Conservation (phyloP, 2,113 vertebrate genomes). For the Oreochromis aureus region DNA sequence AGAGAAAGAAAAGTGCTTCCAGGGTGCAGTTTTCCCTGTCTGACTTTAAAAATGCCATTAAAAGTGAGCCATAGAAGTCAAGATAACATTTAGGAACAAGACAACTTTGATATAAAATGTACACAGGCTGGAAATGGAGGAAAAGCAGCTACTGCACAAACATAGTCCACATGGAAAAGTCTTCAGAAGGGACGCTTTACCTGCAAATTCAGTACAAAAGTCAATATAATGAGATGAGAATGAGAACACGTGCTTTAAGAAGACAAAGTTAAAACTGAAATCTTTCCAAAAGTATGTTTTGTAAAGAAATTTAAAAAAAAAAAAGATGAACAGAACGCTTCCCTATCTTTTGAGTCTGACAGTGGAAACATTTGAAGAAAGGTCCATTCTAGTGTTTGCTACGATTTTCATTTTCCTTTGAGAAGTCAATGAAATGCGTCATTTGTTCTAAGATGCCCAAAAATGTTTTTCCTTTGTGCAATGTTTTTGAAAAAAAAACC, state of each 20-base stretch:
- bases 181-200: neutral
- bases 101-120: neutral
- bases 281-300: neutral
- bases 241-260: neutral
- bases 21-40: neutral
- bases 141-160: neutral
- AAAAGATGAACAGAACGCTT: neutral
- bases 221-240: neutral
- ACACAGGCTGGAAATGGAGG: neutral
- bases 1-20: neutral
- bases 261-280: neutral
- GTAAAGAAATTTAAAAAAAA: accelerated
- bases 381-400: neutral
- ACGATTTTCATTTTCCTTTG: neutral
- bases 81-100: neutral
- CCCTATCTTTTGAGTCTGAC: neutral
- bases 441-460: neutral
- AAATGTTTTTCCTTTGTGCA: neutral
- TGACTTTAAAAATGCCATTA: neutral
- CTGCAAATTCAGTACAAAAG: neutral
- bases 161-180: neutral
- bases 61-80: neutral
- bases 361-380: neutral
- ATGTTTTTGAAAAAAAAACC: neutral
- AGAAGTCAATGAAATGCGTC: accelerated